A percentile compares a stretch with the other conserved stretches of the same genome.
phyloP scores from a whole-genome alignment of 1,140 invertebrate genomes.

The Sminthurinus signatus region DNA sequence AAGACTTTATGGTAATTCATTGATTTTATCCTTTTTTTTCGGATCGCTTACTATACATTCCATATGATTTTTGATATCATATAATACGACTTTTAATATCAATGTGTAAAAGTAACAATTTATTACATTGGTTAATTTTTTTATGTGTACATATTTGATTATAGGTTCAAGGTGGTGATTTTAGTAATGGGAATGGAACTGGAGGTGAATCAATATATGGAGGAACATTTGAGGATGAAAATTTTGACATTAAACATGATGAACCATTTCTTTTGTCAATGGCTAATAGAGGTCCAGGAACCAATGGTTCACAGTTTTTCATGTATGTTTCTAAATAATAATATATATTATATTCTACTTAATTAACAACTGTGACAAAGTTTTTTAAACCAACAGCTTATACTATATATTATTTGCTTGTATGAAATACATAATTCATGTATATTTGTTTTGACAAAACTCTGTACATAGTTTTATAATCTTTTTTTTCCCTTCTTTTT shows the following conservation, averaged over 20 bases:
- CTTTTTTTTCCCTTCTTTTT: no score
- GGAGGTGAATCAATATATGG: constrained; percentile 88
- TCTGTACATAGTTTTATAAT: no score
- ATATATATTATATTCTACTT: neutral
- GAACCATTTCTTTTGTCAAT: constrained; percentile 81
- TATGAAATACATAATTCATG: no score
- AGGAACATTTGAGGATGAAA: constrained; percentile 87
- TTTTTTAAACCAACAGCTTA: neutral
- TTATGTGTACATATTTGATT: no score
- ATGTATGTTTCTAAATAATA: constrained; percentile 64
- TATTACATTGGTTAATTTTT: no score
- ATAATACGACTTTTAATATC: no score
- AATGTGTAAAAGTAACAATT: no score
- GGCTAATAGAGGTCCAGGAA: constrained; percentile 93
- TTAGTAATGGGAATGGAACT: constrained; percentile 83
- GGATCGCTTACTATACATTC: no score
- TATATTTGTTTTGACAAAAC: no score
- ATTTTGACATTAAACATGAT: constrained; percentile 83
- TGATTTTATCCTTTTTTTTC: no score
- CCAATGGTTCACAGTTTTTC: constrained; percentile 98
- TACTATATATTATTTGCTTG: no score
- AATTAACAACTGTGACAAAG: neutral
- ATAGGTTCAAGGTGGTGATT: constrained; percentile 66
- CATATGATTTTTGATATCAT: no score
- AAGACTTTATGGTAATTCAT: constrained; percentile 87